phyloP scores from a whole-genome alignment of 2,113 vertebrate genomes.

The Oriolus oriolus region DNA sequence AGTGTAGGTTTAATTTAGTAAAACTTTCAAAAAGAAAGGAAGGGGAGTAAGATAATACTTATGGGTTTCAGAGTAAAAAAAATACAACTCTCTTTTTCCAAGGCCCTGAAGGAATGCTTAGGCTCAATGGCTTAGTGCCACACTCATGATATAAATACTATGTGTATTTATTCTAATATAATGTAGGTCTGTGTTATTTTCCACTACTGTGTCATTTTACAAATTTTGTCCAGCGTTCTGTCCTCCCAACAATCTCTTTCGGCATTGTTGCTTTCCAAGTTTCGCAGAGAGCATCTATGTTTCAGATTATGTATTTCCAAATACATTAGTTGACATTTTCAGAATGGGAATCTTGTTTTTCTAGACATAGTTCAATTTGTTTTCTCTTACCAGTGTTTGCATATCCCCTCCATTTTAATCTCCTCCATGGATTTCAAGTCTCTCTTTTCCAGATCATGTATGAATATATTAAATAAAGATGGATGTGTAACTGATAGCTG shows the following conservation, averaged over 20 bases:
- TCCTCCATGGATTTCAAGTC: not conserved
- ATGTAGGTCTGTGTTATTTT: not conserved
- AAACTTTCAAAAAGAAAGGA: not conserved
- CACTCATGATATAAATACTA: not conserved
- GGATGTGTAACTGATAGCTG: not conserved
- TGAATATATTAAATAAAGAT: slow-evolving; percentile 15
- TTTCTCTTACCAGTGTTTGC: not conserved
- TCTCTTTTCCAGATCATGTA: not conserved
- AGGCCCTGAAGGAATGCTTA: not conserved
- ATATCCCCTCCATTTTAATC: not conserved
- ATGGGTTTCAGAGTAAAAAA: not conserved
- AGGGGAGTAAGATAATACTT: not conserved
- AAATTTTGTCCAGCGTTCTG: not conserved
- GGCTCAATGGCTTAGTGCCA: not conserved
- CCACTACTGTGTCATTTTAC: not conserved
- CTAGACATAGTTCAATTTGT: not conserved
- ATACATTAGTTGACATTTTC: not conserved
- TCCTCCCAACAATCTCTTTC: not conserved
- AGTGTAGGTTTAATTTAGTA: not conserved
- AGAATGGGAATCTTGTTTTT: not conserved
- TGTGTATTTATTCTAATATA: not conserved
- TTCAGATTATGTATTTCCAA: slow-evolving; percentile 13
- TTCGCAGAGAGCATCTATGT: slow-evolving; percentile 2
- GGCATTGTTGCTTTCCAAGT: not conserved
- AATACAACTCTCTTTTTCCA: not conserved